Conservation (phyloP, 2,888 invertebrate species). For the Chymomyza amoena region DNA sequence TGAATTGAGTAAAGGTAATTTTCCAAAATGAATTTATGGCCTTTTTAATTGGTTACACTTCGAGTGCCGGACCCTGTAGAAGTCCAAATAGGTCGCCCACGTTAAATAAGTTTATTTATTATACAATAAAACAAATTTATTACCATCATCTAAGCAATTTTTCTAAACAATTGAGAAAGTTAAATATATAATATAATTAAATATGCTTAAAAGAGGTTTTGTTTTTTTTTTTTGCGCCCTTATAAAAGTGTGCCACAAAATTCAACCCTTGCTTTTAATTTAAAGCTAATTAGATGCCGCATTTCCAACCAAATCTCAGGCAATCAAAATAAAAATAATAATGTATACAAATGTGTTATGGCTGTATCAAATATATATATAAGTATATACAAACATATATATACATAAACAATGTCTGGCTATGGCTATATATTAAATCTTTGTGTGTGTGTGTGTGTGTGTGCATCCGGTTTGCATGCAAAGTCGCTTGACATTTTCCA, state of each 20-base stretch:
- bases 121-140: background rate
- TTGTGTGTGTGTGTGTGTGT: conserved; percentile 26
- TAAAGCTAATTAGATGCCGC: conserved; percentile 34
- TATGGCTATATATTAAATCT: conserved; percentile 3
- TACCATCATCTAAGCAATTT: background rate
- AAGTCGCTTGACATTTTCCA: conserved; percentile 55
- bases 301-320: conserved; percentile 23
- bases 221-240: background rate
- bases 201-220: background rate
- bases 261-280: conserved; percentile 28
- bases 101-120: too few relatives aligned
- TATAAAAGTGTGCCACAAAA: background rate
- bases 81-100: too few relatives aligned
- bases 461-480: conserved; percentile 12
- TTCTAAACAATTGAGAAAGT: background rate
- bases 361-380: background rate
- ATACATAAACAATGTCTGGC: background rate
- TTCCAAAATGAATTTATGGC: too few relatives aligned
- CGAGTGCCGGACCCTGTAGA: too few relatives aligned
- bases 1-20: too few relatives aligned
- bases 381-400: background rate
- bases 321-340: conserved; percentile 47
- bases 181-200: background rate
- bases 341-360: conserved; percentile 15
- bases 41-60: too few relatives aligned